Evolutionary conservation across 1,140 invertebrate species (phyloP).

Genomic region (Formica selysi): DNA sequence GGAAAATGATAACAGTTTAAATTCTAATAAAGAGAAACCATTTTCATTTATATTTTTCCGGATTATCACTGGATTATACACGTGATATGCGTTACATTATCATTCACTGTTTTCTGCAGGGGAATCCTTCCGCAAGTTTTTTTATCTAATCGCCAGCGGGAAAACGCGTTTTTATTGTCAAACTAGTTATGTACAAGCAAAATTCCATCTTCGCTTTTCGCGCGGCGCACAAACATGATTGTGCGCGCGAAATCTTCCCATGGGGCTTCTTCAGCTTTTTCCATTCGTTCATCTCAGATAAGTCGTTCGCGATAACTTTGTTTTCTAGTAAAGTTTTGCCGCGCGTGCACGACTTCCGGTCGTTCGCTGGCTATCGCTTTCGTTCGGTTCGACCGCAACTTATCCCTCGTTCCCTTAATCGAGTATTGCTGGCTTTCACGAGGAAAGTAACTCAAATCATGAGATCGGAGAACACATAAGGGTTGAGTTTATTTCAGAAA

Average conservation of each 20-base stretch:
- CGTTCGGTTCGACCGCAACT: not conserved
- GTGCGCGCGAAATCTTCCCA: conserved; percentile 36
- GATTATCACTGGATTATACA: not conserved
- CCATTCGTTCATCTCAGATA: conserved; percentile 62
- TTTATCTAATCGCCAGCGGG: not conserved
- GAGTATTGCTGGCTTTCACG: not conserved
- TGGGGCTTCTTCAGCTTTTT: conserved; percentile 26
- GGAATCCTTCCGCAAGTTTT: conserved; percentile 11
- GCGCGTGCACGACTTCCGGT: conserved; percentile 27
- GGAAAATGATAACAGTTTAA: not conserved
- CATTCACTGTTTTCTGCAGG: not conserved
- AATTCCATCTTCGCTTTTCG: conserved; percentile 46
- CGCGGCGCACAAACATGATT: not conserved
- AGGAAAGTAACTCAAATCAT: not conserved
- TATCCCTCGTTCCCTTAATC: not conserved
- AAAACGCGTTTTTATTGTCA: conserved; percentile 27
- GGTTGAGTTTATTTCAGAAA: too few relatives aligned
- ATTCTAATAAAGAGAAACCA: not conserved
- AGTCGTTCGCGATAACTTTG: conserved; percentile 52
- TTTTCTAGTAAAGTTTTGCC: conserved; percentile 21
- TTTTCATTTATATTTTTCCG: not conserved
- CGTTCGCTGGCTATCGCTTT: conserved; percentile 22
- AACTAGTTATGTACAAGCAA: conserved; percentile 48
- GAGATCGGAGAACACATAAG: not conserved
- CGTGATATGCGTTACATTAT: not conserved